Evolutionary conservation across 2,888 invertebrate species (phyloP).

Genomic region (Meta bourneti): DNA sequence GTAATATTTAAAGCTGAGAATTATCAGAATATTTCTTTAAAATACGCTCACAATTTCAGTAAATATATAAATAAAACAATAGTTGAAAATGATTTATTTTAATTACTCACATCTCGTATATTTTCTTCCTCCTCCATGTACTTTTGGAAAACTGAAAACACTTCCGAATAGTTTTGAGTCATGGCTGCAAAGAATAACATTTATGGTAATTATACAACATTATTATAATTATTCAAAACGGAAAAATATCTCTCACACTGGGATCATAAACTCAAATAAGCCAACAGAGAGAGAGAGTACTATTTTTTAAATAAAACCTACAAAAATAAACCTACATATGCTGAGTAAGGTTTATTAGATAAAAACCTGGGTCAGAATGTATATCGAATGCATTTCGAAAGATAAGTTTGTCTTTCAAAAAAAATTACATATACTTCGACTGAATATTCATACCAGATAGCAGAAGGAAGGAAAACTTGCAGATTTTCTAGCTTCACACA

Average conservation of each 20-base stretch:
- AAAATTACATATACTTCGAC: too few relatives aligned
- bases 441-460: too few relatives aligned
- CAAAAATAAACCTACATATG: too few relatives aligned
- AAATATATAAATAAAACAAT: background rate
- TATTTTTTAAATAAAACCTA: too few relatives aligned
- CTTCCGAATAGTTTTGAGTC: slow-evolving; percentile 79
- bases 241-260: background rate
- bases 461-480: too few relatives aligned
- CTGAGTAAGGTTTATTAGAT: too few relatives aligned
- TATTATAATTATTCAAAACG: background rate
- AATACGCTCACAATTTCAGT: background rate
- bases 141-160: slow-evolving; percentile 89
- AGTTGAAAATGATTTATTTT: too few relatives aligned
- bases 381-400: too few relatives aligned
- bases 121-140: slow-evolving; percentile 89
- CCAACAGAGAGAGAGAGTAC: background rate
- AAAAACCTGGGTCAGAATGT: too few relatives aligned
- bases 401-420: too few relatives aligned
- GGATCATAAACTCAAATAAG: background rate
- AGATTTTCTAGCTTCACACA: too few relatives aligned
- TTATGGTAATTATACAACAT: background rate
- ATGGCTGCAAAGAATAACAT: slow-evolving; percentile 25
- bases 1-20: background rate
- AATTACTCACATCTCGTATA: slow-evolving; percentile 86
- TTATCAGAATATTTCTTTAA: background rate